Percentiles rank a stretch among this genome's conserved stretches.
These are phyloP conservation scores for Zaprionus taronus DNA, from an alignment of 1,140 invertebrate genomes.

Conservation along the genomic window DNA sequence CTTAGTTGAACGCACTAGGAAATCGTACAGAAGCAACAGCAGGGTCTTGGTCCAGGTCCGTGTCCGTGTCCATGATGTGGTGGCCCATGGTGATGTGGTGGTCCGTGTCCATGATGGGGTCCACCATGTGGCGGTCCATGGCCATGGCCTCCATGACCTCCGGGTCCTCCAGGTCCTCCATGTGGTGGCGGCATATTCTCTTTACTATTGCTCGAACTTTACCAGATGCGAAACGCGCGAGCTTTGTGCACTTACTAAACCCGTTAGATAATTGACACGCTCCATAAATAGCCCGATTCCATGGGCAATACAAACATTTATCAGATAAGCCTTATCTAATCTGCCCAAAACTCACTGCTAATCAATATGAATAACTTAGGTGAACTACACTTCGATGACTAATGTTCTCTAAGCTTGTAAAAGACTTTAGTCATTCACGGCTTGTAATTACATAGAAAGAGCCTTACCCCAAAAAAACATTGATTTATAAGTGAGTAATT, in stretches of 20 bases:
- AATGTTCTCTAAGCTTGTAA: constrained; percentile 2
- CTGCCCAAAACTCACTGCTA: constrained; percentile 17
- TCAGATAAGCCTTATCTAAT: constrained; percentile 42
- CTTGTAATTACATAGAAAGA: background rate
- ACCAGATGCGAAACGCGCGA: constrained; percentile 9
- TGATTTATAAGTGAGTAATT: background rate
- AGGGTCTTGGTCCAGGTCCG: constrained; percentile 48
- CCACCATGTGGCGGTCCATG: constrained; percentile 43
- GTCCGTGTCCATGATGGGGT: constrained; percentile 55
- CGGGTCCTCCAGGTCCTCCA: constrained; percentile 25
- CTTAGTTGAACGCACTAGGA: constrained; percentile 23
- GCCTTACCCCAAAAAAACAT: background rate
- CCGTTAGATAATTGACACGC: constrained; percentile 4
- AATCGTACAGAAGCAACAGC: constrained; percentile 61
- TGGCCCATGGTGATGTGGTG: constrained; percentile 45
- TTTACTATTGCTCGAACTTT: background rate
- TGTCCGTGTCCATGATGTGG: constrained; percentile 57
- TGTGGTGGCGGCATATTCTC: constrained; percentile 33
- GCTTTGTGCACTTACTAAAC: constrained; percentile 20
- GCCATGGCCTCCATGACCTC: constrained; percentile 2
- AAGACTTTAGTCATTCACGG: constrained; percentile 27
- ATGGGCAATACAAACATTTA: constrained; percentile 11
- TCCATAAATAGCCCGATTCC: background rate
- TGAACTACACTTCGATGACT: constrained; percentile 29
- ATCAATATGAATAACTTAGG: constrained; percentile 32